A percentile compares a stretch with the other conserved stretches of the same genome.
Evolutionary conservation across 2,113 vertebrate species (phyloP).

Genomic region (Toxostoma redivivum): DNA sequence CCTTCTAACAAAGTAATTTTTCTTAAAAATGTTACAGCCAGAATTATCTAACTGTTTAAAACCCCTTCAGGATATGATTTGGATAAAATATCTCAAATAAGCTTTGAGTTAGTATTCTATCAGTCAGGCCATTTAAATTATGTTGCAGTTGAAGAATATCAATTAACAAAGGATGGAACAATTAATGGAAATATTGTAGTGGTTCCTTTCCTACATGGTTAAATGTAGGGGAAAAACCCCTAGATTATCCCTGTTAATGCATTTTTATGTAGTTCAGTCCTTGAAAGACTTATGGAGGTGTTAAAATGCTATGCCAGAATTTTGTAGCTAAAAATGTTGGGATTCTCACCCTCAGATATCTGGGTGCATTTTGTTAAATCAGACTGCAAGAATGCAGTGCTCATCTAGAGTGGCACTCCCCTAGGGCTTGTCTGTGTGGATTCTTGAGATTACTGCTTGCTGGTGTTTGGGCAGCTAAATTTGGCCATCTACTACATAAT

Average conservation of each 20-base stretch:
- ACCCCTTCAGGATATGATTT: background rate
- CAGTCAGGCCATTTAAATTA: background rate
- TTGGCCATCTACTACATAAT: background rate
- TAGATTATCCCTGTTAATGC: background rate
- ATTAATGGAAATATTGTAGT: background rate
- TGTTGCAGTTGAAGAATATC: background rate
- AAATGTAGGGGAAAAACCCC: background rate
- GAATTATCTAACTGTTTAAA: background rate
- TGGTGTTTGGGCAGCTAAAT: background rate
- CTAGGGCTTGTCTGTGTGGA: accelerated
- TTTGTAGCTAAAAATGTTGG: background rate
- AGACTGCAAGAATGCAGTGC: accelerated
- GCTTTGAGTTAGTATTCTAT: background rate
- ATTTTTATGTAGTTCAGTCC: background rate
- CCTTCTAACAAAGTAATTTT: background rate
- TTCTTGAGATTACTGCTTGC: background rate
- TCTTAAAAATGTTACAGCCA: background rate
- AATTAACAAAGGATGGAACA: background rate
- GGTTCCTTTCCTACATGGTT: background rate
- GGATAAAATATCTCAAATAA: background rate
- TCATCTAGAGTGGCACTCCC: background rate
- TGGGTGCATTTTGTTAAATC: background rate
- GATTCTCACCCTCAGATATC: background rate
- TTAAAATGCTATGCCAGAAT: background rate
- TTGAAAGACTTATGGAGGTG: background rate